A percentile compares a stretch with the other conserved stretches of the same genome.
phyloP scores from a whole-genome alignment of 2,888 invertebrate genomes.

The Sminthurides aquaticus region DNA sequence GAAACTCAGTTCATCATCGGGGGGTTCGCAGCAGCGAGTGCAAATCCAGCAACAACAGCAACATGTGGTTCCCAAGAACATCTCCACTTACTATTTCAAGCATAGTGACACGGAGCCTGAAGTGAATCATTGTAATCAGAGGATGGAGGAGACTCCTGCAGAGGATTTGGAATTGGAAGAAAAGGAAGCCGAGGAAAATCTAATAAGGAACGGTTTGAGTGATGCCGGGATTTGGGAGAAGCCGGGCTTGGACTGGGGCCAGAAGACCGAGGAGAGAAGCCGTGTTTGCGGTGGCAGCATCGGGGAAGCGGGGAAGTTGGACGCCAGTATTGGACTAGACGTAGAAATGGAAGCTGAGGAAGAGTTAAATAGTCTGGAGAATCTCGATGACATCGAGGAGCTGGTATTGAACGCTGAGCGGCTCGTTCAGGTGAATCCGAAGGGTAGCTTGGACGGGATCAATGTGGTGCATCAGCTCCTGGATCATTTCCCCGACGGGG shows the following conservation, averaged over 20 bases:
- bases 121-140: constrained; percentile 19
- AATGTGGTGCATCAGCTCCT: constrained; percentile 25
- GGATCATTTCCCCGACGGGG: constrained; percentile 24
- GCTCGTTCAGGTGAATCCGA: constrained; percentile 35
- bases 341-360: constrained; percentile 25
- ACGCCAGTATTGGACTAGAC: constrained; percentile 39
- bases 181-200: not conserved
- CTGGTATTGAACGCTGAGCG: constrained; percentile 42
- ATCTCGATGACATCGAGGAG: constrained; percentile 39
- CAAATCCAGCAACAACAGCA: constrained; percentile 25
- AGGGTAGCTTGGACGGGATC: constrained; percentile 29
- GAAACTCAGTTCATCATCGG: constrained; percentile 37
- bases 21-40: constrained; percentile 13
- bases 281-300: not conserved
- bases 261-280: constrained; percentile 16
- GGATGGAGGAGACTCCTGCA: not conserved
- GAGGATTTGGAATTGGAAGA: constrained; percentile 1
- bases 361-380: constrained; percentile 20
- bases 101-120: constrained; percentile 44
- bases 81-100: constrained; percentile 44
- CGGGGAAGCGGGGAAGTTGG: not conserved
- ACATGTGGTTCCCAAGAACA: constrained; percentile 38
- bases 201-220: constrained; percentile 9
- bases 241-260: constrained; percentile 38
- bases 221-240: constrained; percentile 11